Percentiles rank a stretch among this genome's conserved stretches.
These are phyloP conservation scores for Mus minutoides DNA, from an alignment of 2,797 vertebrate genomes.

Conservation along the genomic window DNA sequence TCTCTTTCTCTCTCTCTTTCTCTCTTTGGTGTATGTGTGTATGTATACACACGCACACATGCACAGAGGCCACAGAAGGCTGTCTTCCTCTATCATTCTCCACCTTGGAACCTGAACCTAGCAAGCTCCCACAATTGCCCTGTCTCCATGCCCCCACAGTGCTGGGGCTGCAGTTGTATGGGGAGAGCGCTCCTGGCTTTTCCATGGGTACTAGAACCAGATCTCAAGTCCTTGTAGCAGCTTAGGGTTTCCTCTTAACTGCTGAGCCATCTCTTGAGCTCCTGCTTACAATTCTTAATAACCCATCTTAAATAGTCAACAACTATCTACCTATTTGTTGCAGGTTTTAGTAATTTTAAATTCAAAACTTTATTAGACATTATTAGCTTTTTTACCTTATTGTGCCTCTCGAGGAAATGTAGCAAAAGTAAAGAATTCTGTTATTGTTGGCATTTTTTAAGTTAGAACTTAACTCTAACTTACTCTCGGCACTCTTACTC, in stretches of 20 bases:
- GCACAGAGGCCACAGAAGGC: neutral
- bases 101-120: neutral
- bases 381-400: conserved; percentile 21
- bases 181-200: neutral
- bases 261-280: neutral
- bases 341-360: conserved; percentile 60
- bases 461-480: conserved; percentile 20
- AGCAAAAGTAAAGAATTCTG: neutral
- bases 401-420: neutral
- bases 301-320: conserved; percentile 19
- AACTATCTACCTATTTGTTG: conserved; percentile 50
- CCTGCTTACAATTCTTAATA: neutral
- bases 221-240: neutral
- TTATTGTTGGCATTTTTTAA: neutral
- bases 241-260: neutral
- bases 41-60: no score
- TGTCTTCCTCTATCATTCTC: neutral
- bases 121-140: neutral
- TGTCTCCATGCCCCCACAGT: neutral
- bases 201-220: no score
- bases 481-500: neutral
- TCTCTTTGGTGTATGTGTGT: neutral
- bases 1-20: no score
- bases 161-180: neutral
- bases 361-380: conserved; percentile 35